These are phyloP conservation scores for Nymphicus hollandicus DNA, from an alignment of 2,113 vertebrate genomes.

Conservation along the genomic window DNA sequence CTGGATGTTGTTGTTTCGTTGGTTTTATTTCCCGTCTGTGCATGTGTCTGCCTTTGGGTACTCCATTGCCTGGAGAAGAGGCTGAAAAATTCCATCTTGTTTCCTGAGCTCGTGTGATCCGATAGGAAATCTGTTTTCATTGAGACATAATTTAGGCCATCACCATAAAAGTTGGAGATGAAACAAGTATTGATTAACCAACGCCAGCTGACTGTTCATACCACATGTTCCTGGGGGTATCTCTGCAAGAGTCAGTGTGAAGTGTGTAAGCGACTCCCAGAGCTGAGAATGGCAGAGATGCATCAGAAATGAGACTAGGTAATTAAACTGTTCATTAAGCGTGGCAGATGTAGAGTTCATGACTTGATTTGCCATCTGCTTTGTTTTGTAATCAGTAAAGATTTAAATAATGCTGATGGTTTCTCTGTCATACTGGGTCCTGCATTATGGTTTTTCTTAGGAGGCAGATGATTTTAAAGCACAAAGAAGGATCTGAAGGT, in stretches of 20 bases:
- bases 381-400: constrained; percentile 20
- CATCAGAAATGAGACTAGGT: constrained; percentile 8
- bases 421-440: not conserved
- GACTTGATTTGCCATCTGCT: constrained; percentile 14
- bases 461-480: not conserved
- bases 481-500: not conserved
- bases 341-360: constrained; percentile 20
- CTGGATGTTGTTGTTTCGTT: not conserved
- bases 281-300: not conserved
- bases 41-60: constrained; percentile 10
- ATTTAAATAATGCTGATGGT: not conserved
- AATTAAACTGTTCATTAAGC: constrained; percentile 58
- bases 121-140: not conserved
- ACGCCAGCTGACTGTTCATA: constrained; percentile 44
- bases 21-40: not conserved
- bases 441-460: not conserved
- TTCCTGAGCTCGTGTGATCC: not conserved
- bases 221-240: constrained; percentile 19
- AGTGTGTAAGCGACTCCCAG: not conserved
- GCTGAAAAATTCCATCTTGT: constrained; percentile 33
- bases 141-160: not conserved
- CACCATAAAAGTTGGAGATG: constrained; percentile 11
- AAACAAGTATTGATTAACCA: constrained; percentile 61
- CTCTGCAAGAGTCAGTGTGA: not conserved
- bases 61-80: not conserved